phyloP scores from a whole-genome alignment of 2,113 vertebrate genomes.

The Xenopus borealis region DNA sequence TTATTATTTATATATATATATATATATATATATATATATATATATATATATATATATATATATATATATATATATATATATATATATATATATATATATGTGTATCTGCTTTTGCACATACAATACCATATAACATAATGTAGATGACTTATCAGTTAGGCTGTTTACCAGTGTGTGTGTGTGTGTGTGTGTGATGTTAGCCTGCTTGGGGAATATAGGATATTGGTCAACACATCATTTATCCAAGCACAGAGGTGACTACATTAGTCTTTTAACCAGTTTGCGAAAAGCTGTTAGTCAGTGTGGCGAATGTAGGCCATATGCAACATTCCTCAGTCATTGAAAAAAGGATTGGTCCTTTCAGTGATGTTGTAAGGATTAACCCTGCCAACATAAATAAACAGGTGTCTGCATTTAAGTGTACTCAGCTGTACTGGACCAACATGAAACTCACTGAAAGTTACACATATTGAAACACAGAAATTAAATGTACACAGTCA shows the following conservation, averaged over 20 bases:
- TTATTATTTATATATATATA: too few relatives aligned
- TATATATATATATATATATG: too few relatives aligned
- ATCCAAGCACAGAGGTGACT: conserved; percentile 1
- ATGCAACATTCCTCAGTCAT: conserved; percentile 18
- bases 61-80: too few relatives aligned
- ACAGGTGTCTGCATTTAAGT: conserved; percentile 36
- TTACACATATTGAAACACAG: not conserved
- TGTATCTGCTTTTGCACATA: too few relatives aligned
- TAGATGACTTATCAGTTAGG: too few relatives aligned
- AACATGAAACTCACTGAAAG: conserved; percentile 19
- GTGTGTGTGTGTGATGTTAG: not conserved
- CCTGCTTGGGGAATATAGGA: not conserved
- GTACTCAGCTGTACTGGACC: conserved; percentile 25
- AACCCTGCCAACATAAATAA: conserved; percentile 41
- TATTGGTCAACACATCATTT: not conserved
- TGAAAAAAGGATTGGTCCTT: conserved; percentile 12
- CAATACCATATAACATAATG: too few relatives aligned
- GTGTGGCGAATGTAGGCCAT: not conserved
- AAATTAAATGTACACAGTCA: conserved; percentile 15
- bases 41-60: too few relatives aligned
- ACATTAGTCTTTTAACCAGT: conserved; percentile 13
- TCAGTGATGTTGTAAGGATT: conserved; percentile 37
- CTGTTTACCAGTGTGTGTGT: not conserved
- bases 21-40: too few relatives aligned
- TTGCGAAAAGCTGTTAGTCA: conserved; percentile 1